Evolutionary conservation across 2,797 vertebrate genomes (phyloP).

Genomic region (Cynodonichthys magdalenae): DNA sequence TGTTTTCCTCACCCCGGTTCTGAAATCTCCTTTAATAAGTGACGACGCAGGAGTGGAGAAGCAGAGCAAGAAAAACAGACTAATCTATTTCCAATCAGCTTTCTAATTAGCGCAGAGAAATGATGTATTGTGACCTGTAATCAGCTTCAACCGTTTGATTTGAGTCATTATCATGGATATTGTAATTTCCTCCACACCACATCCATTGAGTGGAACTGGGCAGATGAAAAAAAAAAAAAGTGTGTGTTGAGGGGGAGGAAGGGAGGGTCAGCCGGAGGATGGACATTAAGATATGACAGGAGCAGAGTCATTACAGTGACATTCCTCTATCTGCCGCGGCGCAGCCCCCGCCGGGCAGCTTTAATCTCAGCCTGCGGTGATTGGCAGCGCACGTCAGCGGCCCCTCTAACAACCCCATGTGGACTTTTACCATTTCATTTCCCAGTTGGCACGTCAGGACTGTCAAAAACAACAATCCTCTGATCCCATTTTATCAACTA

Average conservation of each 20-base stretch:
- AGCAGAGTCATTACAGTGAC: conserved; percentile 64
- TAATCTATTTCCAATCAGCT: conserved; percentile 79
- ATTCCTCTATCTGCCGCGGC: conserved; percentile 59
- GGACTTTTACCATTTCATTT: conserved; percentile 67
- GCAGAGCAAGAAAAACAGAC: conserved; percentile 61
- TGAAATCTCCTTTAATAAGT: conserved; percentile 53
- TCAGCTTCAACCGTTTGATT: conserved; percentile 73
- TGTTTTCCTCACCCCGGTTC: background rate
- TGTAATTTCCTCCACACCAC: conserved; percentile 68
- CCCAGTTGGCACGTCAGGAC: conserved; percentile 36
- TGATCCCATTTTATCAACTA: conserved; percentile 52
- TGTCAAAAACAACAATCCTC: conserved; percentile 57
- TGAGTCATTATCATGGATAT: conserved; percentile 76
- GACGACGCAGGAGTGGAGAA: conserved; percentile 34
- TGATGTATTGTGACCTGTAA: conserved; percentile 78
- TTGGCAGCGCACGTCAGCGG: conserved; percentile 55
- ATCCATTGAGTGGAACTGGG: conserved; percentile 48
- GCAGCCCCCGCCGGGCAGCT: conserved; percentile 45
- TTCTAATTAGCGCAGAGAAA: conserved; percentile 75
- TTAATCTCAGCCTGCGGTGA: conserved; percentile 63
- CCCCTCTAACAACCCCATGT: conserved; percentile 57
- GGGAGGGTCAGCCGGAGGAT: conserved; percentile 49
- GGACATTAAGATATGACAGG: conserved; percentile 62
- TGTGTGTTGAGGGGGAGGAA: background rate
- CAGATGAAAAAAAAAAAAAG: conserved; percentile 16